These are phyloP conservation scores for Puma concolor DNA, from an alignment of 2,113 vertebrate species.

Conservation along the genomic window DNA sequence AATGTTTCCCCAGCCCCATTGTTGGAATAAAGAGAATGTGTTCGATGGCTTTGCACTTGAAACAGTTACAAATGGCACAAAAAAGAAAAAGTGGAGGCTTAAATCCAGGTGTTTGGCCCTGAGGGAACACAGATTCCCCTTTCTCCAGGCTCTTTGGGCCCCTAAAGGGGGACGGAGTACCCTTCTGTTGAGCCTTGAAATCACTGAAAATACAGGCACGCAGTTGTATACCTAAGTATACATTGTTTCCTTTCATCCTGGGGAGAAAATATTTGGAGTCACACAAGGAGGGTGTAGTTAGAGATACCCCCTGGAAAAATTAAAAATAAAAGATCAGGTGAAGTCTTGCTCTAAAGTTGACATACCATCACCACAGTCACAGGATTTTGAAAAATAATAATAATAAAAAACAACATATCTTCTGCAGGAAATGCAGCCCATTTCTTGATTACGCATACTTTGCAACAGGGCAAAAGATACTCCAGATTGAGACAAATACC, in stretches of 20 bases:
- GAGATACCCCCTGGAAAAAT: slow-evolving; percentile 34
- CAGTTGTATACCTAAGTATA: not conserved
- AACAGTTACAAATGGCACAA: not conserved
- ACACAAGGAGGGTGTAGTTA: not conserved
- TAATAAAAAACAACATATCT: not conserved
- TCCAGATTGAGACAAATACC: not conserved
- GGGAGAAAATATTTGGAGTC: not conserved
- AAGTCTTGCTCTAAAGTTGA: slow-evolving; percentile 8
- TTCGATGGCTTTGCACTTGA: slow-evolving; percentile 29
- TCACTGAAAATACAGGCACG: not conserved
- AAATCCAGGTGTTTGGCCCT: not conserved
- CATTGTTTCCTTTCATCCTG: not conserved
- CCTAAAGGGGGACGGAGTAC: not conserved
- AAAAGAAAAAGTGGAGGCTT: not conserved
- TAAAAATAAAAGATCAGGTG: slow-evolving; percentile 37
- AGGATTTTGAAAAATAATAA: not conserved
- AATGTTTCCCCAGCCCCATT: not conserved
- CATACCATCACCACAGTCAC: not conserved
- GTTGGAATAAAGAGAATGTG: slow-evolving; percentile 49
- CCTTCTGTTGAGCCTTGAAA: not conserved
- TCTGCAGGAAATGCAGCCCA: not conserved
- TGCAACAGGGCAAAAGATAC: not conserved
- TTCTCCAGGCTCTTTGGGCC: not conserved
- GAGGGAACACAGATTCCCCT: not conserved
- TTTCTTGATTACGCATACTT: not conserved